Evolutionary conservation across 2,797 vertebrate species (phyloP), one percentile per base, ranked within the genome.

Genomic region (Ceryle rudis): DNA sequence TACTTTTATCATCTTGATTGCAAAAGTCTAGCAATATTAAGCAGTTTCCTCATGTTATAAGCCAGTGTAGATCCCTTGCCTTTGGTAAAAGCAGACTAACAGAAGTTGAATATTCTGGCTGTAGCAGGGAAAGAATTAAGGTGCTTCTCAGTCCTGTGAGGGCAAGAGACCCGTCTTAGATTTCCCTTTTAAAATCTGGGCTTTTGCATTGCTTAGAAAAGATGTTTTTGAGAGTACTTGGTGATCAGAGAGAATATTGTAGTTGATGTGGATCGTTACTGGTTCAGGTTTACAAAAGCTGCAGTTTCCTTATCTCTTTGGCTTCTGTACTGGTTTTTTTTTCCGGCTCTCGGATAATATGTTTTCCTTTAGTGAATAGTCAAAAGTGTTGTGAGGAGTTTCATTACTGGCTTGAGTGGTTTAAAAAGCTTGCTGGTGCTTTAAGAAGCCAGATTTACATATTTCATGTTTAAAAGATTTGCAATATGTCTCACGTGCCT

Each of bases 381-480:
- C 44, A 37, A 31, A 81, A 79, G 44, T 3, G 4, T 64, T 46
- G 4, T 0, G 0, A 81, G 39, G 75, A 83, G 66, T 90, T 90
- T 72, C 2, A 0, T 84, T 72, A 5, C 37, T 13, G 2, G 8
- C 72, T 64, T 81, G 67, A 58, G 46, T 41, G 60, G 9, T 86
- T 90, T 86, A 60, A 73, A 87, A 73, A 71, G 39, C 77, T 78
- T 42, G 15, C 79, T 84, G 51, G 77, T 95, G 86, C 81, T 86
- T 91, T 93, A 85, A 93, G 91, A 85, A 83, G 29, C 47, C 47
- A 81, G 22, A 66, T 91, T 69, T 93, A 47, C 92, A 55, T 82
- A 93, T 90, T 90, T 80, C 12, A 3, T 58, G 70, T 89, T 93
- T 69, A 78, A 91, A 70, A 70, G 72, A 94, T 96, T 94, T 89